Evolutionary conservation across 2,888 invertebrate genomes (phyloP), one percentile per base, ranked within the genome.

Genomic region (Drosophila dives): DNA sequence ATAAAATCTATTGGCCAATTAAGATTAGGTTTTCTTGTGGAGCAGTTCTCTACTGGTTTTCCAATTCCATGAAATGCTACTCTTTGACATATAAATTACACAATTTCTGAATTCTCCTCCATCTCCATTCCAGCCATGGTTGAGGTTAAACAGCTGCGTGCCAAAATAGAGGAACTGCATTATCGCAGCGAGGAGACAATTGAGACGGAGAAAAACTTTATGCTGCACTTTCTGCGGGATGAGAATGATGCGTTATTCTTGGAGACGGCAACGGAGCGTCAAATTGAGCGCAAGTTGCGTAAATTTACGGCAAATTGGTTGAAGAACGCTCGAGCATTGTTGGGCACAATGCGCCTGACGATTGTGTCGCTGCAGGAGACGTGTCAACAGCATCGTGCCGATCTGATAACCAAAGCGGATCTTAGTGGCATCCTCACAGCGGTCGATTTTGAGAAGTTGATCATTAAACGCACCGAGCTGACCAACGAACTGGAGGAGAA

Each of bases 371-470:
- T 94, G 4, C 93, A 93, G 58, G 91, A 93, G 48, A 93, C 93
- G 45, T 92, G 94, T 12, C 89, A 92, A 20, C 93, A 94, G 63
- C 87, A 92, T 64, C 91, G 91, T 10, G 89, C 83, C 0, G 87
- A 91, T 68, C 63, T 93, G 2, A 82, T 91, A 5, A 92, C 90
- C 11, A 94, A 94, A 60, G 92, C 94, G 53, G 94, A 94, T 82
- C 86, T 95, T 0, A 94, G 94, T 6, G 94, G 94, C 64, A 93
- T 93, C 38, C 90, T 95, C 15, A 93, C 94, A 48, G 93, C 94
- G 0, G 93, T 95, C 5, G 95, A 95, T 85, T 95, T 95, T 77
- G 94, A 95, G 67, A 94, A 94, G 81, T 75, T 95, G 58, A 92
- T 93, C 54, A 95, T 95, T 49, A 94, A 94, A 80, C 94, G 94